Evolutionary conservation across 2,888 invertebrate species (phyloP).

Genomic region (Latrodectus hesperus): DNA sequence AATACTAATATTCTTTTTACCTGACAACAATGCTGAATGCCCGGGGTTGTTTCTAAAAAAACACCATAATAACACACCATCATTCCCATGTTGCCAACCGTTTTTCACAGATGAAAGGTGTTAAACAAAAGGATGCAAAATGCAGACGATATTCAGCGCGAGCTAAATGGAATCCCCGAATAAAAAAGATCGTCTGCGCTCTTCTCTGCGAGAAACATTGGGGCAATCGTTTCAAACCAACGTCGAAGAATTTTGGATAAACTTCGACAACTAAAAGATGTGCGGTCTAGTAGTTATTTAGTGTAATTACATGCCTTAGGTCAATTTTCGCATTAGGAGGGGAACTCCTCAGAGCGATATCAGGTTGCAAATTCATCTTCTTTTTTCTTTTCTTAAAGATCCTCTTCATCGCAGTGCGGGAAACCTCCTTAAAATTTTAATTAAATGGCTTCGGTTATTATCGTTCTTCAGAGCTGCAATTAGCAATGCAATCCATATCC

Average conservation of each 20-base stretch:
- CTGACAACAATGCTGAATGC: slow-evolving; percentile 5
- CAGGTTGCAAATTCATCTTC: slow-evolving; percentile 6
- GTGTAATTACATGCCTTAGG: slow-evolving; percentile 43
- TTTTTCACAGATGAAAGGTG: not conserved
- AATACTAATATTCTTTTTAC: not conserved
- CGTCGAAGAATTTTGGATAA: slow-evolving; percentile 11
- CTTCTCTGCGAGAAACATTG: not conserved
- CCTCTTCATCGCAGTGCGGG: slow-evolving; percentile 31
- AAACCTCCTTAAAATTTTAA: no score
- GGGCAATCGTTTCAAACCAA: slow-evolving; percentile 6
- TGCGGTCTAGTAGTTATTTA: slow-evolving; percentile 47
- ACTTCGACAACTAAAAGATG: not conserved
- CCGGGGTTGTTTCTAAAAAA: not conserved
- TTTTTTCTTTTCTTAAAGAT: slow-evolving; percentile 12
- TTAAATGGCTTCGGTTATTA: no score
- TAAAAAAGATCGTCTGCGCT: not conserved
- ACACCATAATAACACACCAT: slow-evolving; percentile 30
- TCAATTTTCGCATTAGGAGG: slow-evolving; percentile 36
- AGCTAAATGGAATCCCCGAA: slow-evolving; percentile 1
- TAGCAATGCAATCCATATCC: no score
- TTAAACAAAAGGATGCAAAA: not conserved
- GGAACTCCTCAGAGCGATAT: not conserved
- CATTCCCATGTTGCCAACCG: not conserved
- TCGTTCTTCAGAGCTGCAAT: no score
- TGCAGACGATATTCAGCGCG: not conserved